Evolutionary conservation across 2,888 invertebrate genomes (phyloP), one percentile per base, ranked within the genome.

Genomic region (Eurois occulta): DNA sequence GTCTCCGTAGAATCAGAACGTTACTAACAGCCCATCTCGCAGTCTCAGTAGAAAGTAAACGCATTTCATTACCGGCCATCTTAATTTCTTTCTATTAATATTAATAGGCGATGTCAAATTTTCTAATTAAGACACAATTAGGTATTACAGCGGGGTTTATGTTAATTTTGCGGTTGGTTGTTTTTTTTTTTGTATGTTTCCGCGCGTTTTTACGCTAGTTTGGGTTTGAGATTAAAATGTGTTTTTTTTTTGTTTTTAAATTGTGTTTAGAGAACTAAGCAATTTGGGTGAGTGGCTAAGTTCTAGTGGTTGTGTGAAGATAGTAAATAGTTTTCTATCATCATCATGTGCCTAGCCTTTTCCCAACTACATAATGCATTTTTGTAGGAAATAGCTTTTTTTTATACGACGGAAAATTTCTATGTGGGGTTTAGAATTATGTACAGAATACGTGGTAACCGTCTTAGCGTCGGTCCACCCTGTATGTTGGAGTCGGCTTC

Each of bases 1-100:
- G 91, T 93, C 91, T 90, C 87, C 84, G 46, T 90, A 88, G 83
- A 94, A 94, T 93, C 92, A 93, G 94, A 91, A 91, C 93, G 93
- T 88, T 88, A 94, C 94, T 94, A 94, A 94, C 91, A 89, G 91
- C 91, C 91, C 89, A 91, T 92, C 90, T 84, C 84, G 4, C 24
- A 55, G 8, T 60, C 60, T 32, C 60, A 13, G 90, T 60, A 60
- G 60, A 60, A 60, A 60, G 60, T 60, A 60, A 60, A 60, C 60
- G 60, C 60, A 60, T 86, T 87, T 85, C 88, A 89, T 88, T 90
- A 87, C 83, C 74, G 79, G 79, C 67, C 76, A 77, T 80, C 70
- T 87, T 88, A 86, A 90, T 89, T 90, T 91, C 89, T 90, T 91
- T 88, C 91, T 91, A 89, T 91, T 89, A 91, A 91, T 91, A 89